Evolutionary conservation across 1,140 invertebrate species (phyloP), one percentile per base, ranked within the genome.

Genomic region (Zaprionus africanus): DNA sequence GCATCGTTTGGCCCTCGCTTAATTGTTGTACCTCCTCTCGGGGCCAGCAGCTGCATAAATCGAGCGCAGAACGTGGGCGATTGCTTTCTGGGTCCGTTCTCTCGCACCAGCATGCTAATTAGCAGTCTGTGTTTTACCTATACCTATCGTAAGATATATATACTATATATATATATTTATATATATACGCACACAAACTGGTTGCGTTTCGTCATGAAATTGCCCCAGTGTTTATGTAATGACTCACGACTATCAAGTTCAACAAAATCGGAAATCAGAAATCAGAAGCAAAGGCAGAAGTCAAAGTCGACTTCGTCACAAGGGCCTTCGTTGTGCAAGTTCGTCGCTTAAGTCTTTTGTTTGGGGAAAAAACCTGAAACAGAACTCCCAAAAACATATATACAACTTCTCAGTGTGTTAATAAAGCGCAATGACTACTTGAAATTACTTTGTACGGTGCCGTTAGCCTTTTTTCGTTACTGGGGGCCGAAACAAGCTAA

Each of bases 51-150:
- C 72, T 69, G 58, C 58, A 74, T 74, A 74, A 68, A 58, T 75
- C 59, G 59, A 49, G 67, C 71, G 36, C 54, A 36, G 22, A 46
- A 54, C 38, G 73, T 76, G 56, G 73, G 73, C 43, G 67, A 7
- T 46, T 46, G 17, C 41, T 71, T 71, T 54, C 56, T 64, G 58
- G 34, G 31, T 51, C n/a, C 36, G 31, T 31, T 76, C 60, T 68
- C 41, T 73, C 63, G 57, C 63, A 73, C 41, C 17, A n/a, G 3
- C 60, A 56, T 75, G 82, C 63, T 85, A 85, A 85, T 85, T 72
- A 38, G 41, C 19, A 7, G 31, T 34, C 58, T 36, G 3, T 19
- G 24, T 46, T 46, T 31, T 53, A 36, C 24, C n/a, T 13, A 34
- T 34, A 11, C 31, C 31, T 17, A 43, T 43, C n/a, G 43, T 22